Base-by-base conservation (phyloP, 2,797 vertebrate genomes). In the Danio kyathit region DNA sequence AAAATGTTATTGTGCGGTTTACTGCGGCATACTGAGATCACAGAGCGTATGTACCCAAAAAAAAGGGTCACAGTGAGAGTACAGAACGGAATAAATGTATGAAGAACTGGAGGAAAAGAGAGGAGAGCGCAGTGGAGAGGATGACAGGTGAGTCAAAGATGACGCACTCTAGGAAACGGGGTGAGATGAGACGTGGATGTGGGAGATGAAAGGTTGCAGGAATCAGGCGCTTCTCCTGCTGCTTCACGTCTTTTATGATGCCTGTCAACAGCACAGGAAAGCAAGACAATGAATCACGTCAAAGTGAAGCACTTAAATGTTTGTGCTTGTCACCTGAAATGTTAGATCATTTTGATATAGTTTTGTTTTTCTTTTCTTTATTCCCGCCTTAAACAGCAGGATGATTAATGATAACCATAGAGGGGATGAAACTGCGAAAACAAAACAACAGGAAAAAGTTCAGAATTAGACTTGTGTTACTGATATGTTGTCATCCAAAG, bases 241-340 rank as follows among this genome's bases (percentile, higher is more conserved):
- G 49, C 12, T 69, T 64, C 44, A 67, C 19, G 0, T 21, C 54
- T 74, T 83, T 77, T 74, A 64, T 76, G 71, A 59, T 60, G 59
- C 64, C 60, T 76, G 60, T 54, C 71, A 76, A 54, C 69, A n/a
- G 16, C 79, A 81, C 29, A 78, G 82, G 51, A 75, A 77, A 77
- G 70, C 82, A 87, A 56, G 70, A 74, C 17, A 63, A 81, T 13
- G 9, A 79, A 65, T 48, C 19, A 80, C 67, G 51, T 83, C 70
- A 89, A 89, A 89, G 82, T 85, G 81, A 86, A 72, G 46, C 79
- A 86, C 87, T 88, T 84, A 87, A 85, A 76, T 90, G 83, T 91
- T 90, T 88, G 82, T 84, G 86, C 76, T 84, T 67, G 61, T 75
- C 80, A 48, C 63, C 17, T 29, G 46, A 61, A 71, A 82, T 77